Base-by-base conservation (phyloP, 2,113 vertebrate species). In the Colistium nudipinnis region DNA sequence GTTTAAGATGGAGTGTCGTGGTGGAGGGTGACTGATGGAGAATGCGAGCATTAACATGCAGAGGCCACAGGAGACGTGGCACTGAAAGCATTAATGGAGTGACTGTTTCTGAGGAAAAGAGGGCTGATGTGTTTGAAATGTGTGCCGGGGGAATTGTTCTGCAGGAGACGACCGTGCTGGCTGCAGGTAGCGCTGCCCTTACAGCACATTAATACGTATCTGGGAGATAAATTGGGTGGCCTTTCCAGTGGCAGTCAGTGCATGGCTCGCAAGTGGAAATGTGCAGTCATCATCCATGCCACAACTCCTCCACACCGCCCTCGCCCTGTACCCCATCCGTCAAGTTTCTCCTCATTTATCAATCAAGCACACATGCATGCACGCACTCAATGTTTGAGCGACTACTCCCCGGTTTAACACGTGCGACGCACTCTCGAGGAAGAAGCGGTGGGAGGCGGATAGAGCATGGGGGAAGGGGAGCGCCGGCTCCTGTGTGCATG, bases 21-120 rank as follows among this genome's bases (percentile, higher is more conserved):
- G 72, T 72, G 75, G 80, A 78, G 68, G 67, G 59, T 89, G 87
- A 90, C 83, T 84, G 88, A 89, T 88, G 83, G 87, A 87, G 80
- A 83, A 80, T 74, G 82, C 78, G 63, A 69, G 88, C 84, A 89
- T 91, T 88, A 89, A 82, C 79, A 71, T 88, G 82, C 73, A 63
- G 67, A 79, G 79, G 86, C 88, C 86, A 83, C 81, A 66, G 75
- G 85, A 90, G 88, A 87, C 59, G 68, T 82, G 81, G 85, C 88
- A 84, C 81, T 82, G 83, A 81, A 91, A 82, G 84, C 86, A 88
- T 90, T 91, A 89, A 90, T 90, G 79, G 85, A 90, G 81, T 81
- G 81, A 89, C 85, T 90, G 81, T 83, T 86, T 89, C 88, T 72
- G 56, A 82, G 81, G 80, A 87, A 88, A 82, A 38, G 76, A 88